These are phyloP conservation scores for Platygyra sinensis DNA, from an alignment of 64 coral and sea anemone genomes.

Conservation along the genomic window DNA sequence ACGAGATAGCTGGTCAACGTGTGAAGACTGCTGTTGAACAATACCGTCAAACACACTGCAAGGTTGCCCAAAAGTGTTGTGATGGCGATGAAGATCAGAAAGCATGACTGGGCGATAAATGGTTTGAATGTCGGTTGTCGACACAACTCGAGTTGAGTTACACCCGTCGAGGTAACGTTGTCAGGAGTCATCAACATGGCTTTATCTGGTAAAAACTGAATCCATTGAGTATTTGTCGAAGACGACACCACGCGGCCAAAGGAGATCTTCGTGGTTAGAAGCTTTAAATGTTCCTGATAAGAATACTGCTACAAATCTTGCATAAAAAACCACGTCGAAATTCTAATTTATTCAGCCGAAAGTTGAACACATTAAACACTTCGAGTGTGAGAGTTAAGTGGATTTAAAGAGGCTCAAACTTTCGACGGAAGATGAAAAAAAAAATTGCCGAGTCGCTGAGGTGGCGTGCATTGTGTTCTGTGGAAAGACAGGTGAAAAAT, in stretches of 20 bases:
- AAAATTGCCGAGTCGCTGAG: not conserved
- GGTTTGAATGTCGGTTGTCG: conserved; percentile 30
- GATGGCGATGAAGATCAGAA: conserved; percentile 59
- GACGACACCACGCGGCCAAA: not conserved
- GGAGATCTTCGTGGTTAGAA: not conserved
- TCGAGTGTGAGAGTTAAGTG: not conserved
- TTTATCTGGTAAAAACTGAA: not conserved
- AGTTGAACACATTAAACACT: not conserved
- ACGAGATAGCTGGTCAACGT: conserved; percentile 87
- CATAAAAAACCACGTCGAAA: no score
- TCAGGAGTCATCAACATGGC: not conserved
- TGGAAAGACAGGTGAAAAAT: conserved; percentile 11
- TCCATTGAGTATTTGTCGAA: not conserved
- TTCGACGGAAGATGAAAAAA: not conserved
- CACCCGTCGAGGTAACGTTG: not conserved
- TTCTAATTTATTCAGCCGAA: not conserved
- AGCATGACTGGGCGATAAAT: conserved; percentile 62
- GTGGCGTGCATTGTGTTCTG: not conserved
- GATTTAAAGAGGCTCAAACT: not conserved
- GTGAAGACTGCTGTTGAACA: conserved; percentile 64
- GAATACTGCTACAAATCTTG: not conserved
- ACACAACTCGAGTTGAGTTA: conserved; percentile 24
- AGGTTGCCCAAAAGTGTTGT: conserved; percentile 83
- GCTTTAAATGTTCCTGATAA: not conserved
- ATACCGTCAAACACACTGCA: conserved; percentile 75